phyloP scores from a whole-genome alignment of 1,140 invertebrate species.

The Nixonia krombeini region DNA sequence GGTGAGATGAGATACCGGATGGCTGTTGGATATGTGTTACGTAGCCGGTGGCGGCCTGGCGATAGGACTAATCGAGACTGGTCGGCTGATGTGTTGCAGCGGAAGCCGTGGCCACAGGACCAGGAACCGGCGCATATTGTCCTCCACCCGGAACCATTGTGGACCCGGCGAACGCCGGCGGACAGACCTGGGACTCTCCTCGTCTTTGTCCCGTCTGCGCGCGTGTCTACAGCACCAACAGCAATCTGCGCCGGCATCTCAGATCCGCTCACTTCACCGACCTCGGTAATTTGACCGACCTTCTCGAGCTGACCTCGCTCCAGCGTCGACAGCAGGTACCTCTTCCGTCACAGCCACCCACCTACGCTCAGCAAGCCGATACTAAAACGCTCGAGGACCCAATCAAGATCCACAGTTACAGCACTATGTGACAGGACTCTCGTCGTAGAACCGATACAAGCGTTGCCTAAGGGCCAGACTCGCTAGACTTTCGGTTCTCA shows the following conservation, averaged over 20 bases:
- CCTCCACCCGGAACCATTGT: conserved; percentile 14
- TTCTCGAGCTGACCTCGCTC: conserved; percentile 54
- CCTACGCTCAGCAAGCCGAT: too few relatives aligned
- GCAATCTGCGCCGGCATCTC: conserved; percentile 67
- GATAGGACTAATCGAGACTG: conserved; percentile 55
- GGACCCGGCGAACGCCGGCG: conserved; percentile 37
- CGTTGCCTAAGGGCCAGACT: too few relatives aligned
- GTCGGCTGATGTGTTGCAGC: conserved; percentile 61
- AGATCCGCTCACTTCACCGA: conserved; percentile 61
- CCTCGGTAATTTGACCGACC: conserved; percentile 32
- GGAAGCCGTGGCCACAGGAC: conserved; percentile 11
- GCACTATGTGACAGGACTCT: too few relatives aligned
- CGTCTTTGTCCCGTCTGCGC: conserved; percentile 65
- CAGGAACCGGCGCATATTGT: conserved; percentile 11
- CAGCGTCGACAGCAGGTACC: conserved; percentile 50
- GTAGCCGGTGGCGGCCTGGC: conserved; percentile 31
- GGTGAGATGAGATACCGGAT: conserved; percentile 9
- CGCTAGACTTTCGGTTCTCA: too few relatives aligned
- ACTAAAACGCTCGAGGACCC: too few relatives aligned
- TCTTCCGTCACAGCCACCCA: too few relatives aligned
- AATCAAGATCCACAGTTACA: too few relatives aligned
- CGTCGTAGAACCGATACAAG: too few relatives aligned
- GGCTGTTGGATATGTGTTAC: conserved; percentile 39
- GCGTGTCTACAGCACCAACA: conserved; percentile 70
- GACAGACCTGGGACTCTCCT: conserved; percentile 57